A percentile compares a stretch with the other conserved stretches of the same genome.
Evolutionary conservation across 1,140 invertebrate species (phyloP).

Genomic region (Akabosia matsudoensis): DNA sequence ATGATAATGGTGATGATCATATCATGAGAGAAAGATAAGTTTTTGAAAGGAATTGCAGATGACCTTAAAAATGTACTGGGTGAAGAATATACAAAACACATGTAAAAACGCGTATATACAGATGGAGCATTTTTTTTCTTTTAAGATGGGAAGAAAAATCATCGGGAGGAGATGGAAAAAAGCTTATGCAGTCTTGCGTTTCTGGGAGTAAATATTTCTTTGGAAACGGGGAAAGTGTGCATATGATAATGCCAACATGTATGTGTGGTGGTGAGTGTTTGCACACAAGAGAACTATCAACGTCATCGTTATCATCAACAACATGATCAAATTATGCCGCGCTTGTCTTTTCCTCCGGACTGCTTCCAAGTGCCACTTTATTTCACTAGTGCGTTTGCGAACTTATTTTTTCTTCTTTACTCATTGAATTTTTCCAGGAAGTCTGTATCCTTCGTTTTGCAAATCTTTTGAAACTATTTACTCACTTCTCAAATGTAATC

Average conservation of each 20-base stretch:
- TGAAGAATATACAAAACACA: background rate
- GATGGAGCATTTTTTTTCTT: too few relatives aligned
- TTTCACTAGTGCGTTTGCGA: too few relatives aligned
- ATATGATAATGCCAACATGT: background rate
- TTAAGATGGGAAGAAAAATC: too few relatives aligned
- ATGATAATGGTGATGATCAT: background rate
- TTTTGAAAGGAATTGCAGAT: too few relatives aligned
- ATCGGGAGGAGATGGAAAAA: too few relatives aligned
- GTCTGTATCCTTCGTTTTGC: too few relatives aligned
- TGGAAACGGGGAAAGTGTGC: background rate
- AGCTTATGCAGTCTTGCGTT: too few relatives aligned
- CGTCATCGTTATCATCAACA: conserved; percentile 7
- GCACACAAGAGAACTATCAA: conserved; percentile 11
- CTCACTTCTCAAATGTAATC: too few relatives aligned
- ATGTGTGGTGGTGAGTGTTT: background rate
- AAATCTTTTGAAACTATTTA: too few relatives aligned
- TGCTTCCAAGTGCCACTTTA: background rate
- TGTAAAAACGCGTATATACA: too few relatives aligned
- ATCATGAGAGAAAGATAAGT: too few relatives aligned
- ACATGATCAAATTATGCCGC: background rate
- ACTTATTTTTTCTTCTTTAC: background rate
- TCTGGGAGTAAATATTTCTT: too few relatives aligned
- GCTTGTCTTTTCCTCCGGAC: background rate
- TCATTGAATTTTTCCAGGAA: background rate
- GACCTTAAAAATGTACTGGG: background rate